phyloP scores from a whole-genome alignment of 2,797 vertebrate genomes.

The Telmatherina bonti region DNA sequence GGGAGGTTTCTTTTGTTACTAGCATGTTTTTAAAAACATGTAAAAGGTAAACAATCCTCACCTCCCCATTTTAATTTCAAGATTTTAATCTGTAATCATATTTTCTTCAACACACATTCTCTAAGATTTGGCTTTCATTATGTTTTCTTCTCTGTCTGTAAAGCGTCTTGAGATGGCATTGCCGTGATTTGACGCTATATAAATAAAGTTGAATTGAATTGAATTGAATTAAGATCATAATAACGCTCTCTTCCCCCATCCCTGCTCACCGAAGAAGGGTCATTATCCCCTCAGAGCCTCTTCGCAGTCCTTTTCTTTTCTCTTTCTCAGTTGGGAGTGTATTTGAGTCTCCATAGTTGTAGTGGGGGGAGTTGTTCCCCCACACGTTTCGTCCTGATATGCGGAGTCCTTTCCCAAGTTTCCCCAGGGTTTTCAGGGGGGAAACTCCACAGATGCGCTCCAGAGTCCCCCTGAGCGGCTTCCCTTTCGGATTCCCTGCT shows the following conservation, averaged over 20 bases:
- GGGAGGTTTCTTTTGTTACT: not conserved
- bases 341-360: slow-evolving; percentile 72
- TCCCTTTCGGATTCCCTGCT: slow-evolving; percentile 75
- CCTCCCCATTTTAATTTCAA: not conserved
- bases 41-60: not conserved
- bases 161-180: too few relatives aligned
- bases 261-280: slow-evolving; percentile 80
- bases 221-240: slow-evolving; percentile 3
- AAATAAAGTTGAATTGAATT: too few relatives aligned
- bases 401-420: slow-evolving; percentile 84
- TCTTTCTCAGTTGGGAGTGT: slow-evolving; percentile 73
- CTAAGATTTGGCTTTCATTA: too few relatives aligned
- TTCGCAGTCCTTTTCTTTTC: slow-evolving; percentile 82
- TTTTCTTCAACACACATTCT: not conserved
- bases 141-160: too few relatives aligned
- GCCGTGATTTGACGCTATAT: too few relatives aligned
- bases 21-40: not conserved
- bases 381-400: slow-evolving; percentile 82
- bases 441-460: slow-evolving; percentile 84
- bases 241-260: not conserved
- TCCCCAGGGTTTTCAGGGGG: slow-evolving; percentile 85
- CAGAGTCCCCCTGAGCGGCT: slow-evolving; percentile 82
- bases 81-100: not conserved
- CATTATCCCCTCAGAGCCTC: slow-evolving; percentile 90
- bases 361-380: slow-evolving; percentile 71